Base-by-base conservation (phyloP, 2,888 invertebrate genomes). In the Baccha elongata region DNA sequence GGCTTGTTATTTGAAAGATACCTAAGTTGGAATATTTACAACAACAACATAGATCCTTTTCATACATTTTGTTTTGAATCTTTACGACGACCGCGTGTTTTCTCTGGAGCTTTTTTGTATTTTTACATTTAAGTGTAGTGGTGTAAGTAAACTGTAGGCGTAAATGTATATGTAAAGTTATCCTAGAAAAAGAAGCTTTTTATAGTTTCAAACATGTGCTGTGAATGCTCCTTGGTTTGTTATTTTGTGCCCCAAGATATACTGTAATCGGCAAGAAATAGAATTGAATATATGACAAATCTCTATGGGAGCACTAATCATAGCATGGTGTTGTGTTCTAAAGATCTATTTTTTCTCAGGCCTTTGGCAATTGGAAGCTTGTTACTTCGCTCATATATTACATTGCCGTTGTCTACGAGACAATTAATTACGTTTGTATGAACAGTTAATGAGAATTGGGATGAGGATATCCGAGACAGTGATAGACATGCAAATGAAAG, bases 71-170 rank as follows among this genome's bases (percentile, higher is more conserved):
- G 71, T 81, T 81, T 81, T 75, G 81, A 76, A 65, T 76, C 53
- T 65, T 23, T 35, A 40, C 50, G 65, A 81, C 81, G 65, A 81
- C 81, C 81, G 81, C 81, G 75, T 81, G 81, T 71, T 76, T 71
- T 64, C 26, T 55, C 46, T 0, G 44, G 44, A 80, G 74, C 74
- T 80, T 60, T 55, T 55, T 15, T n/a, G 13, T 21, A 6, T 35
- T 6, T 35, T 50, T 23, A 15, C 13, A 44, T 35, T 13, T n/a
- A n/a, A n/a, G n/a, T n/a, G n/a, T n/a, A n/a, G n/a, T n/a, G n/a
- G n/a, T n/a, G n/a, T n/a, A n/a, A n/a, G n/a, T n/a, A n/a, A n/a
- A n/a, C n/a, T n/a, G n/a, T n/a, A n/a, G n/a, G n/a, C n/a, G n/a
- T n/a, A n/a, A n/a, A 26, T 37, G 35, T 48, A 42, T 40, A 67